phyloP scores from a whole-genome alignment of 2,888 invertebrate species.

The Lasioglossum vierecki region DNA sequence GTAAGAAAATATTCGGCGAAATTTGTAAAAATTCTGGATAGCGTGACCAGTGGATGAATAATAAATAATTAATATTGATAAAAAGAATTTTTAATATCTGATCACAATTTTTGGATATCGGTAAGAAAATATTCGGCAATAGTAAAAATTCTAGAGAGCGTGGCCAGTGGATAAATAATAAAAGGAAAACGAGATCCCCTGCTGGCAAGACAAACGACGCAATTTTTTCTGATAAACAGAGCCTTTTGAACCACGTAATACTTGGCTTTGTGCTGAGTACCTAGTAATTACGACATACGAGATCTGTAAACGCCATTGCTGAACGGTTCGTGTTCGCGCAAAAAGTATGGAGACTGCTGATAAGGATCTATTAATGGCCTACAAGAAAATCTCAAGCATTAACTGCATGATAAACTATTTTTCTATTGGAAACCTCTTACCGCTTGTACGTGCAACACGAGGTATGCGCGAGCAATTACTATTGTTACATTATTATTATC shows the following conservation, averaged over 20 bases:
- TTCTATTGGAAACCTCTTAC: not conserved
- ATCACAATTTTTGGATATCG: not conserved
- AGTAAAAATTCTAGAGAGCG: not conserved
- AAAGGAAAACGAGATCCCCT: not conserved
- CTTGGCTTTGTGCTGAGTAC: not conserved
- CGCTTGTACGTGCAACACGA: not conserved
- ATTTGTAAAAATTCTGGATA: not conserved
- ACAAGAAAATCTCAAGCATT: not conserved
- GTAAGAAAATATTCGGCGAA: not conserved
- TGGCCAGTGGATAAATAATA: not conserved
- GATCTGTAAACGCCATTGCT: not conserved
- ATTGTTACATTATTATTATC: not conserved
- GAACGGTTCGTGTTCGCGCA: not conserved
- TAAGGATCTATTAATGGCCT: not conserved
- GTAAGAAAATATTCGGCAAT: not conserved
- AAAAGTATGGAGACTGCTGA: not conserved
- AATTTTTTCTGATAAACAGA: slow-evolving; percentile 7
- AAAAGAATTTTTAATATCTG: not conserved
- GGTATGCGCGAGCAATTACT: not conserved
- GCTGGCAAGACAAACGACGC: not conserved
- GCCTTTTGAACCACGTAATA: not conserved
- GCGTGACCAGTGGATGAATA: not conserved
- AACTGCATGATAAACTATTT: not conserved
- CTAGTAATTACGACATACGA: not conserved
- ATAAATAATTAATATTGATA: not conserved